These are phyloP conservation scores for Ooceraea biroi DNA, from an alignment of 1,140 invertebrate species.

Conservation along the genomic window DNA sequence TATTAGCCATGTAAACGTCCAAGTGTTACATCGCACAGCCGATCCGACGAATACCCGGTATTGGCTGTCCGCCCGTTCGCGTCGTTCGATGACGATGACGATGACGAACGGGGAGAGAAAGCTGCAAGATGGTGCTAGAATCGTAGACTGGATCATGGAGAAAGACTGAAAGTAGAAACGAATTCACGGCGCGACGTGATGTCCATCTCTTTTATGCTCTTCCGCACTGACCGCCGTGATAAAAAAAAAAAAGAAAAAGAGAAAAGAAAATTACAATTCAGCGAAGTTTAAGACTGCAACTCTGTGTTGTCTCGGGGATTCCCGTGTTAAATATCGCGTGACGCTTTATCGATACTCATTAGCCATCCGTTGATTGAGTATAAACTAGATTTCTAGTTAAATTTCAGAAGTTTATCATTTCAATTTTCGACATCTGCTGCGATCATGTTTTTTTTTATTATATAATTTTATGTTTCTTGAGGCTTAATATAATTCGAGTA, in stretches of 20 bases:
- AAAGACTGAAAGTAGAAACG: conserved; percentile 81
- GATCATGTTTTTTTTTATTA: too few species aligned
- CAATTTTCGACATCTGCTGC: not conserved
- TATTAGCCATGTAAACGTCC: conserved; percentile 70
- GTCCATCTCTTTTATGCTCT: conserved; percentile 59
- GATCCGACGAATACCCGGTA: conserved; percentile 33
- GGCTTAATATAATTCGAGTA: too few species aligned
- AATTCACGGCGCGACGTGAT: conserved; percentile 67
- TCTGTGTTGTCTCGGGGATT: conserved; percentile 56
- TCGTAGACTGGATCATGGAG: conserved; percentile 79
- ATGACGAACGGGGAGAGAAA: conserved; percentile 56
- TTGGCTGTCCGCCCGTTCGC: conserved; percentile 24
- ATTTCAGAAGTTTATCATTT: not conserved
- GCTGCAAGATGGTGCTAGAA: conserved; percentile 79
- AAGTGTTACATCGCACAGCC: conserved; percentile 51
- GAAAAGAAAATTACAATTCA: conserved; percentile 34
- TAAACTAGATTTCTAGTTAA: not conserved
- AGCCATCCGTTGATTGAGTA: conserved; percentile 12
- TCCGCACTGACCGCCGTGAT: conserved; percentile 64
- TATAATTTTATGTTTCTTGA: too few species aligned
- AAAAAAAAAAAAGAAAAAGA: conserved; percentile 37
- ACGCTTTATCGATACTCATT: conserved; percentile 36
- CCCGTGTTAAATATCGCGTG: conserved; percentile 24
- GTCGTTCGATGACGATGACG: conserved; percentile 22
- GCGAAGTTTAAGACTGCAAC: conserved; percentile 76